These are phyloP conservation scores for Melinaea menophilus DNA, from an alignment of 2,888 invertebrate genomes.

Conservation along the genomic window DNA sequence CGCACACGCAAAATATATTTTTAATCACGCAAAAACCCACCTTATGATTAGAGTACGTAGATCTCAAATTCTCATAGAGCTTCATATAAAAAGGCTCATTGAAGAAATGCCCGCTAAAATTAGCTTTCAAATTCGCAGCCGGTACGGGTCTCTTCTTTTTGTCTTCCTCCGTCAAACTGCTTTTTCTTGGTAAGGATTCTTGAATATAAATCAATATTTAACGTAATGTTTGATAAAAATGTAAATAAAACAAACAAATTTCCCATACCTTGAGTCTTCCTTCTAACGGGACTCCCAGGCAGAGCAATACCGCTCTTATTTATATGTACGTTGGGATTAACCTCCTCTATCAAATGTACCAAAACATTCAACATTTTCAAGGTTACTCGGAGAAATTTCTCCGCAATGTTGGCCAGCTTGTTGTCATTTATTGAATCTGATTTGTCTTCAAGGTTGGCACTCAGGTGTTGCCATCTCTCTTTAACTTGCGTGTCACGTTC, in stretches of 20 bases:
- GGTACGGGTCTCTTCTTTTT: constrained; percentile 55
- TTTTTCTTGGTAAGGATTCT: constrained; percentile 56
- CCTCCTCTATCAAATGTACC: constrained; percentile 86
- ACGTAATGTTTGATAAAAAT: background rate
- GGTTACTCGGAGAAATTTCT: constrained; percentile 82
- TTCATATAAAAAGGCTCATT: constrained; percentile 89
- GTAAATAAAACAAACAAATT: background rate
- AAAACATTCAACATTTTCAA: constrained; percentile 85
- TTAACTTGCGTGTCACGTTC: constrained; percentile 57
- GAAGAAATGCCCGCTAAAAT: constrained; percentile 80
- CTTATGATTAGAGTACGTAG: constrained; percentile 92
- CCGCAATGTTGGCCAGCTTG: constrained; percentile 74
- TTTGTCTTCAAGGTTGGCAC: constrained; percentile 28
- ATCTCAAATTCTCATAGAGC: constrained; percentile 88
- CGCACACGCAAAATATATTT: background rate
- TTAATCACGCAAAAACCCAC: constrained; percentile 78
- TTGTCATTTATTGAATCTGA: constrained; percentile 27
- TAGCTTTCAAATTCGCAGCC: constrained; percentile 57
- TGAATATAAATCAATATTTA: background rate
- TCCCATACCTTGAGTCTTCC: constrained; percentile 62
- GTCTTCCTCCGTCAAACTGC: constrained; percentile 55
- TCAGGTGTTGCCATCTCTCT: constrained; percentile 67
- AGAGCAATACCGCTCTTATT: constrained; percentile 72
- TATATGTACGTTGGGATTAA: constrained; percentile 72
- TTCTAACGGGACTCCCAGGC: constrained; percentile 76